These are phyloP conservation scores for Anableps anableps DNA, from an alignment of 2,797 vertebrate genomes.

Conservation along the genomic window DNA sequence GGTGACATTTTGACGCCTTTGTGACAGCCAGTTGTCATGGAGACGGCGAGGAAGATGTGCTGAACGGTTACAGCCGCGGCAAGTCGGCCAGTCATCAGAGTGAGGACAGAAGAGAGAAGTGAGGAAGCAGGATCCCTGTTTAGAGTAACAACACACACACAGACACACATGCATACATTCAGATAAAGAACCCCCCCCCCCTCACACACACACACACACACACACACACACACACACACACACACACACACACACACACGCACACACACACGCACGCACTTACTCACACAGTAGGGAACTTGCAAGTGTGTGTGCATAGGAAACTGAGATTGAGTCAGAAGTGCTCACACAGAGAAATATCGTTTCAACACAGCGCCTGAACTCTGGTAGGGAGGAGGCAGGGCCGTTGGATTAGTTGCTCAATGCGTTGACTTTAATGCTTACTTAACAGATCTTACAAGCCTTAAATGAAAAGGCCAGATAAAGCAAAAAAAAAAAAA, in stretches of 20 bases:
- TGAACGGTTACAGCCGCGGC: slow-evolving; percentile 16
- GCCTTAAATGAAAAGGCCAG: slow-evolving; percentile 20
- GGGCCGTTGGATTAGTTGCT: slow-evolving; percentile 70
- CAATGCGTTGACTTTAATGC: slow-evolving; percentile 67
- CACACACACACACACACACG: too few relatives aligned
- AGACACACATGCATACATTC: slow-evolving; percentile 39
- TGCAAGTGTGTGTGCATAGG: slow-evolving; percentile 63
- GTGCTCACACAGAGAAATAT: slow-evolving; percentile 68
- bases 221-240: not conserved
- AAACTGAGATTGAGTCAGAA: slow-evolving; percentile 82
- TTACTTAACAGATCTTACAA: slow-evolving; percentile 57
- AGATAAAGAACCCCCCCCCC: slow-evolving; percentile 28
- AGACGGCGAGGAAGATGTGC: slow-evolving; percentile 19
- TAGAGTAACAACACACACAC: slow-evolving; percentile 62
- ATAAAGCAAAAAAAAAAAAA: too few relatives aligned
- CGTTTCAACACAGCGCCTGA: slow-evolving; percentile 72
- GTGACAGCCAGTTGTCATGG: slow-evolving; percentile 46
- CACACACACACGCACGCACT: slow-evolving; percentile 30
- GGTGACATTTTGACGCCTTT: slow-evolving; percentile 27
- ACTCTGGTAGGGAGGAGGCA: slow-evolving; percentile 62
- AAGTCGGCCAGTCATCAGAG: slow-evolving; percentile 45
- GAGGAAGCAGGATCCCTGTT: slow-evolving; percentile 71
- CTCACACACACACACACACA: too few relatives aligned
- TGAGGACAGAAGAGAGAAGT: slow-evolving; percentile 64
- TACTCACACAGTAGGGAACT: slow-evolving; percentile 63